Evolutionary conservation across 2,888 invertebrate species (phyloP), one percentile per base, ranked within the genome.

Genomic region (Noctua comes): DNA sequence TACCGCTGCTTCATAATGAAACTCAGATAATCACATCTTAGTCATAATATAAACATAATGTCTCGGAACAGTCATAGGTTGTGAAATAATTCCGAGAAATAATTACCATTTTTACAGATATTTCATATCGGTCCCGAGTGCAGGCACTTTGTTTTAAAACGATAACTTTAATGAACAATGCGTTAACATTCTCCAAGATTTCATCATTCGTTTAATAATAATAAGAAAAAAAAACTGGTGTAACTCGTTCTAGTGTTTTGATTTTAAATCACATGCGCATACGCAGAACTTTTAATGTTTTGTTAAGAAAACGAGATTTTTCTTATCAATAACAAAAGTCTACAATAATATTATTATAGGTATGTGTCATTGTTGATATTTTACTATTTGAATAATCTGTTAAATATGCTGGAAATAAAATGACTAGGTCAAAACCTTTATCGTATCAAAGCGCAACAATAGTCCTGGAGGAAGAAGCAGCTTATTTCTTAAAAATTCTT

Each of bases 191-290:
- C 48, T 68, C 11, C 21, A 65, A 68, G 40, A 86, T 87, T 87
- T 79, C 86, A 87, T 87, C 83, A 88, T 85, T 31, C 51, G 27
- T 68, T 87, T 59, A 77, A 73, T 72, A 73, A 74, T 54, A 65
- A 71, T 57, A 74, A 36, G 13, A 27, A 57, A 76, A 66, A 48
- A 71, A 68, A 72, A 66, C 79, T n/a, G 8, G 72, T 64, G 27
- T 83, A 73, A 83, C 80, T 78, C 40, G 71, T 64, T 77, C 64
- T 62, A 57, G 54, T 82, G 82, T 79, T 76, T 84, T 77, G 51
- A 62, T n/a, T 79, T 68, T 13, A 31, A 59, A 54, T 73, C 2
- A 86, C 70, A 68, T 79, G 69, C 31, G 62, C 43, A 57, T 57
- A 31, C 36, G 43, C 27, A 62, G 43, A 40, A 51, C 40, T 69